Conservation (phyloP, 2,113 vertebrate genomes). For the Xenus cinereus region DNA sequence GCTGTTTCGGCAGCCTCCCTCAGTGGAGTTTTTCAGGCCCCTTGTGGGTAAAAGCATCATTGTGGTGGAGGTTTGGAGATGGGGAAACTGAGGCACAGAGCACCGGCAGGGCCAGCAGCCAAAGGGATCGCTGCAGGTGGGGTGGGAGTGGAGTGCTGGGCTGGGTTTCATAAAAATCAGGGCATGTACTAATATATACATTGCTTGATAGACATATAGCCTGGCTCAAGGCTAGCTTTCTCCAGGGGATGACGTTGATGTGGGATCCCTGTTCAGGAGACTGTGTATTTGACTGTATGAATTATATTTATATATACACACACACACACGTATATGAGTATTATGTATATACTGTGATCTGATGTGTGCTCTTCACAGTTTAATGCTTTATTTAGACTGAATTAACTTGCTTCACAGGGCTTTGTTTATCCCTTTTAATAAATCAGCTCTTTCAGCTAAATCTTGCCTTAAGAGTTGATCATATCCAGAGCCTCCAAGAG, state of each 20-base stretch:
- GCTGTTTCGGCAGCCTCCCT: not conserved
- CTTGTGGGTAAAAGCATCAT: not conserved
- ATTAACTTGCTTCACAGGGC: constrained; percentile 27
- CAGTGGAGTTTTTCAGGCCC: not conserved
- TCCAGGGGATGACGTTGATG: not conserved
- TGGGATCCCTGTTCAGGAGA: not conserved
- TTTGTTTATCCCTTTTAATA: constrained; percentile 65
- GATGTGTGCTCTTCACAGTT: not conserved
- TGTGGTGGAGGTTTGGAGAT: not conserved
- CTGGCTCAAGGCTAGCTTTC: not conserved
- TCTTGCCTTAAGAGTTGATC: constrained; percentile 47
- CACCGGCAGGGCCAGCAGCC: rapidly evolving
- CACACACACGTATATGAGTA: not conserved
- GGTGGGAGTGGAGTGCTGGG: not conserved
- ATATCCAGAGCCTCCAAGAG: constrained; percentile 45
- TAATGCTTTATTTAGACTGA: constrained; percentile 56
- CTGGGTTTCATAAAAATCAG: not conserved
- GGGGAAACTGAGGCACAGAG: not conserved
- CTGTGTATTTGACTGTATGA: not conserved
- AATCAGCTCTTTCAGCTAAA: constrained; percentile 45
- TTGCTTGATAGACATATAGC: not conserved
- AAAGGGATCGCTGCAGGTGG: not conserved
- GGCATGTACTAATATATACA: not conserved
- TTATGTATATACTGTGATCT: not conserved
- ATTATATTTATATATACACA: not conserved